These are phyloP conservation scores for Myzus persicae DNA, from an alignment of 1,140 invertebrate species.

Conservation along the genomic window DNA sequence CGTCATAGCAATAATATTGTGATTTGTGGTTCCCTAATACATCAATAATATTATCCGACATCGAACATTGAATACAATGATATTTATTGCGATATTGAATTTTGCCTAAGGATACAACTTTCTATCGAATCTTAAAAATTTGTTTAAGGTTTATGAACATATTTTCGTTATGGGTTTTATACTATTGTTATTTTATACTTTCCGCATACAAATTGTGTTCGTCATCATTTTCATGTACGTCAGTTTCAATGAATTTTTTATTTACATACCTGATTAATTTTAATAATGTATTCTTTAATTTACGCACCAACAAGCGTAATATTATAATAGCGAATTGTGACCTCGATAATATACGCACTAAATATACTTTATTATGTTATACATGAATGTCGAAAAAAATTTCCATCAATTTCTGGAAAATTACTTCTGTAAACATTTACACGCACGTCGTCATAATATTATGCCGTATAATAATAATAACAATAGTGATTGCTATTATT, in stretches of 20 bases:
- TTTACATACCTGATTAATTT: background rate
- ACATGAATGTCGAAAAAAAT: background rate
- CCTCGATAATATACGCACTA: background rate
- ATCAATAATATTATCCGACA: background rate
- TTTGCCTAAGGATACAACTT: background rate
- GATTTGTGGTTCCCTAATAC: background rate
- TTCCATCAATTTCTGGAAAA: background rate
- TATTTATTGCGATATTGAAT: background rate
- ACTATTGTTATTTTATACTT: background rate
- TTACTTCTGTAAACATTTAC: background rate
- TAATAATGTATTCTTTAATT: constrained; percentile 5
- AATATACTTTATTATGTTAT: background rate
- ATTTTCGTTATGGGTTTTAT: background rate
- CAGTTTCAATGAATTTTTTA: background rate
- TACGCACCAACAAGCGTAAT: background rate
- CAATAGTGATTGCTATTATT: too few species aligned
- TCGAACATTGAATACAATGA: background rate
- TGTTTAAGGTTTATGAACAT: background rate
- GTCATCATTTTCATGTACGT: background rate
- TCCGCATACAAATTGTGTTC: background rate
- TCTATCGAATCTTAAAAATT: background rate
- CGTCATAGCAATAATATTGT: background rate
- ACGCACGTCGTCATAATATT: too few species aligned
- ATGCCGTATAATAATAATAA: too few species aligned
- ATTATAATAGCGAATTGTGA: background rate